Base-by-base conservation (phyloP, 2,888 invertebrate species). In the Platycnemis pennipes region DNA sequence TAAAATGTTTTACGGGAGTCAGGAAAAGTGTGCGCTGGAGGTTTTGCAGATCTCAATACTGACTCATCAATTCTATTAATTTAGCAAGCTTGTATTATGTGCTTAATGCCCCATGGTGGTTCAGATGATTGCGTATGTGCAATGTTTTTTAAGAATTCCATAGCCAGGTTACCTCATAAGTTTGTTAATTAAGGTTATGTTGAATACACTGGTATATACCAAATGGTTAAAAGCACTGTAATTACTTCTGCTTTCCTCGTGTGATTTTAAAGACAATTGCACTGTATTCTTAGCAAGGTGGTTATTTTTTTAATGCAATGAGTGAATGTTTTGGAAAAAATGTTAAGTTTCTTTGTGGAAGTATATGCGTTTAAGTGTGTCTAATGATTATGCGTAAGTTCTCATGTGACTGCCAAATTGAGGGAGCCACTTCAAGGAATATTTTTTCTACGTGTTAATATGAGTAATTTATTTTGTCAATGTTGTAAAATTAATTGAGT, bases 401-500 rank as follows among this genome's bases (percentile, higher is more conserved):
- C 44, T 63, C 91, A 44, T 63, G 89, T 89, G 91, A 44, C 63
- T 89, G 3, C 77, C 37, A 77, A 56, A 45, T 11, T 91, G 63
- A 91, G 44, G 63, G 44, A 63, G 44, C 63, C 91, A 69, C 26
- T n/a, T 13, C 63, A 63, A 63, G n/a, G 91, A 63, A 91, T 91
- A 91, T 91, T 91, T 69, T 91, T 91, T 91, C 91, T 63, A 63
- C 91, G 13, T 63, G 91, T 63, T 95, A 94, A 91, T 94, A 69
- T 94, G 94, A 94, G 94, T 95, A 95, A 95, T 95, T 95, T 95
- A 95, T 95, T 95, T 94, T 95, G 69, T 87, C 94, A 77, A 94
- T 94, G 91, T 94, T 94, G 94, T 94, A 95, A 94, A 94, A 94
- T 89, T 89, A 94, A 94, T 94, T 94, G 94, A 94, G 95, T 95